Conservation (phyloP, 2,113 vertebrate genomes). For the Cebus imitator region DNA sequence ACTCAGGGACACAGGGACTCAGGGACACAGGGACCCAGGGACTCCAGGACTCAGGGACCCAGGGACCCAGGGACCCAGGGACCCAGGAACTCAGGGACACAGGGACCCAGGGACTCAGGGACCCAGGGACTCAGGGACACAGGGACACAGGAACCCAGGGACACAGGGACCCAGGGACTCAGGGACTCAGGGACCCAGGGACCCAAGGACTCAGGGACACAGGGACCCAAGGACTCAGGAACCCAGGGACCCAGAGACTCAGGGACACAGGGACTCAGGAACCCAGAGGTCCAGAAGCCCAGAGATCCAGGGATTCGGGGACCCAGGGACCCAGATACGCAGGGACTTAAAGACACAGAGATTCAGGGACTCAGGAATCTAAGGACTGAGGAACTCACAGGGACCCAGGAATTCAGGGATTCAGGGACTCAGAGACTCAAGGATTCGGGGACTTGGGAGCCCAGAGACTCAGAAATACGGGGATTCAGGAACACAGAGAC, state of each 20-base stretch:
- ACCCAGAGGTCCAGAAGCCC: accelerated
- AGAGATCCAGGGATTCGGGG: neutral
- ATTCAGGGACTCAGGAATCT: neutral
- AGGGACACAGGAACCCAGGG: accelerated
- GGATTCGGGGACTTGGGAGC: accelerated
- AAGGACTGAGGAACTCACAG: accelerated
- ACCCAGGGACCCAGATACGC: accelerated
- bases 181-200: accelerated
- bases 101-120: neutral
- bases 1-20: accelerated
- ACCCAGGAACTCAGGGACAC: accelerated
- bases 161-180: accelerated
- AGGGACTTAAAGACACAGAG: accelerated
- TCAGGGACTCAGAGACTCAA: accelerated
- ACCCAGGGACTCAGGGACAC: accelerated
- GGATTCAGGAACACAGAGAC: accelerated
- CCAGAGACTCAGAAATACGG: accelerated
- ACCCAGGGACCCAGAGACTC: accelerated
- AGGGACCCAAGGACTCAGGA: accelerated
- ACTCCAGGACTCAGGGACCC: accelerated
- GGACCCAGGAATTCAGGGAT: accelerated
- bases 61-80: accelerated
- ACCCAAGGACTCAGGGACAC: accelerated
- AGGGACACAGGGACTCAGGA: accelerated
- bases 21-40: accelerated